A percentile compares a stretch with the other conserved stretches of the same genome.
phyloP scores from a whole-genome alignment of 92 coral and sea anemone genomes.

The Porites lobata region DNA sequence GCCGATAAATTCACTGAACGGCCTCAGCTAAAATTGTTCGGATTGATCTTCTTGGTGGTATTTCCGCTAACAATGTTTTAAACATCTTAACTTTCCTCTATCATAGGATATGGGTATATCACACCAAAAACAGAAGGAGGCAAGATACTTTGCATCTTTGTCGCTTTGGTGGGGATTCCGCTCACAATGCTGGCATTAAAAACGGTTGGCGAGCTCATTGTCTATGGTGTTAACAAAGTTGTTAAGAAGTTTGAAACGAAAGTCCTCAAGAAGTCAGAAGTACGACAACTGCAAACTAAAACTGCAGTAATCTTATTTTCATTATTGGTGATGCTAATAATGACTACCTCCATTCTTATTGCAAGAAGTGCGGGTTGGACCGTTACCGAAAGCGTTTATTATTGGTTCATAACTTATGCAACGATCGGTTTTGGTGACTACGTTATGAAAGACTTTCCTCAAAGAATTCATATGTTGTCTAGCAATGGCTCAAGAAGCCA shows the following conservation, averaged over 20 bases:
- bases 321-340: not conserved
- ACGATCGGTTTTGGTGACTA: conserved; percentile 66
- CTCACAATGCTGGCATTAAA: conserved; percentile 32
- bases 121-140: conserved; percentile 64
- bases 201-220: conserved; percentile 54
- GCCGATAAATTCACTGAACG: too few relatives aligned
- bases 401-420: conserved; percentile 54
- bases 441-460: not conserved
- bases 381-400: conserved; percentile 37
- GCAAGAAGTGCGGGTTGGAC: not conserved
- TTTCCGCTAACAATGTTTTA: not conserved
- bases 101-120: conserved; percentile 60
- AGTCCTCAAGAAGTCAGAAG: conserved; percentile 7
- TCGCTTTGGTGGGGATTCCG: conserved; percentile 49
- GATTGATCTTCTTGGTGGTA: too few relatives aligned
- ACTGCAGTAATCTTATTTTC: conserved; percentile 33
- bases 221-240: not conserved
- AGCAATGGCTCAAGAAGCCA: not conserved
- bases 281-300: conserved; percentile 6
- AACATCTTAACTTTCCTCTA: not conserved
- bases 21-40: too few relatives aligned
- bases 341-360: not conserved
- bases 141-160: conserved; percentile 53
- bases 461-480: not conserved
- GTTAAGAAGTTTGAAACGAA: conserved; percentile 38